These are phyloP conservation scores for Arrhopalites spinosus DNA, from an alignment of 2,888 invertebrate species.

Conservation along the genomic window DNA sequence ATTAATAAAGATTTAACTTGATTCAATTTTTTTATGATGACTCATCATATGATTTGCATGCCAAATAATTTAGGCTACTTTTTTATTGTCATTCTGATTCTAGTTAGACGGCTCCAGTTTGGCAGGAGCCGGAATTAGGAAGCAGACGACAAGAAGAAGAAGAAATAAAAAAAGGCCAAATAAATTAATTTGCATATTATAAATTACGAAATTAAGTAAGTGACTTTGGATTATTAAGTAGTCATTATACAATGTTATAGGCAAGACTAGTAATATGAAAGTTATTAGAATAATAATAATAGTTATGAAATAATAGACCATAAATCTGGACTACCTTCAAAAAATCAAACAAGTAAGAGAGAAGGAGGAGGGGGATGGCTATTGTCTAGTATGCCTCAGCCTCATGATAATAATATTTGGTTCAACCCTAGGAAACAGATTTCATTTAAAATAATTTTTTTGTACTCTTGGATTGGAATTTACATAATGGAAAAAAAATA, in stretches of 20 bases:
- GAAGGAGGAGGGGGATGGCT: too few relatives aligned
- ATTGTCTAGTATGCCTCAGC: background rate
- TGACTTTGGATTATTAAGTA: background rate
- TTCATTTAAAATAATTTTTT: background rate
- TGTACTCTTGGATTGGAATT: background rate
- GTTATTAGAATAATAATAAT: slow-evolving; percentile 10
- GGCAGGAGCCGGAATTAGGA: background rate
- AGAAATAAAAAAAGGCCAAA: background rate
- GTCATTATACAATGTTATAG: background rate
- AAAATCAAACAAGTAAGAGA: too few relatives aligned
- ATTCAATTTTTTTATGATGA: too few relatives aligned
- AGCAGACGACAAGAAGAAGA: background rate
- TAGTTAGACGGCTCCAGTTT: background rate
- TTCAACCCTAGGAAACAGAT: background rate
- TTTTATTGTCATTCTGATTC: too few relatives aligned
- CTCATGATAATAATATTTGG: background rate
- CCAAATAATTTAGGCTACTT: too few relatives aligned
- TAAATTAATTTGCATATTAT: background rate
- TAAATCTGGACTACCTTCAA: slow-evolving; percentile 31
- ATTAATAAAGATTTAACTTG: too few relatives aligned
- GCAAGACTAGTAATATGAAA: background rate
- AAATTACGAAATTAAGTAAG: background rate
- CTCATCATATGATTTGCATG: too few relatives aligned
- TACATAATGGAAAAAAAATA: background rate
- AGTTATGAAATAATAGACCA: slow-evolving; percentile 19